These are phyloP conservation scores for Cyclopterus lumpus DNA, from an alignment of 2,797 vertebrate genomes.

Conservation along the genomic window DNA sequence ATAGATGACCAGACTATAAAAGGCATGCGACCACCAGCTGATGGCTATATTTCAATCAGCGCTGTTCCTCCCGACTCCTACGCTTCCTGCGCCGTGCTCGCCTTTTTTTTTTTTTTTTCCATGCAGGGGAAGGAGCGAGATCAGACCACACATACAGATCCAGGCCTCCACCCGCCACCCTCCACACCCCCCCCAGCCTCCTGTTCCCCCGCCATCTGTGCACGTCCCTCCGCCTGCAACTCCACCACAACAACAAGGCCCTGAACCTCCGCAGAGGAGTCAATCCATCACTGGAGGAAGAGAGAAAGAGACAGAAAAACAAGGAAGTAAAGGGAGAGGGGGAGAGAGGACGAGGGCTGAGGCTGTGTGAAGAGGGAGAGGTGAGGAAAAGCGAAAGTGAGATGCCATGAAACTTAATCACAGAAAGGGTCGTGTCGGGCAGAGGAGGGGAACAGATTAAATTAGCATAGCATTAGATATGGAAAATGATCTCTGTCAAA, in stretches of 20 bases:
- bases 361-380: constrained; percentile 51
- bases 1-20: constrained; percentile 36
- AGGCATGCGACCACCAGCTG: constrained; percentile 68
- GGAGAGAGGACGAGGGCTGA: constrained; percentile 8
- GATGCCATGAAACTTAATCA: constrained; percentile 98
- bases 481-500: constrained; percentile 99
- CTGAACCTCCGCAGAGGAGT: constrained; percentile 87
- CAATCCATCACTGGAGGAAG: constrained; percentile 87
- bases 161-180: constrained; percentile 74
- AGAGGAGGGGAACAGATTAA: constrained; percentile 99
- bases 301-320: constrained; percentile 48
- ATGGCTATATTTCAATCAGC: constrained; percentile 79
- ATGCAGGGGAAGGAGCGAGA: constrained; percentile 60
- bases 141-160: constrained; percentile 78
- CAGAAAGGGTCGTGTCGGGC: constrained; percentile 97
- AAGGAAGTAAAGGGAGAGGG: constrained; percentile 44
- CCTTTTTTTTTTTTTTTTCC: constrained; percentile 52
- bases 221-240: constrained; percentile 73
- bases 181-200: constrained; percentile 70
- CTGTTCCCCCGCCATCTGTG: constrained; percentile 67
- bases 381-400: constrained; percentile 80
- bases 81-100: constrained; percentile 69
- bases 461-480: constrained; percentile 99
- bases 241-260: constrained; percentile 80
- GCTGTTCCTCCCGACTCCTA: constrained; percentile 73